These are phyloP conservation scores for Oryzias curvinotus DNA, from an alignment of 2,113 vertebrate genomes.

Conservation along the genomic window DNA sequence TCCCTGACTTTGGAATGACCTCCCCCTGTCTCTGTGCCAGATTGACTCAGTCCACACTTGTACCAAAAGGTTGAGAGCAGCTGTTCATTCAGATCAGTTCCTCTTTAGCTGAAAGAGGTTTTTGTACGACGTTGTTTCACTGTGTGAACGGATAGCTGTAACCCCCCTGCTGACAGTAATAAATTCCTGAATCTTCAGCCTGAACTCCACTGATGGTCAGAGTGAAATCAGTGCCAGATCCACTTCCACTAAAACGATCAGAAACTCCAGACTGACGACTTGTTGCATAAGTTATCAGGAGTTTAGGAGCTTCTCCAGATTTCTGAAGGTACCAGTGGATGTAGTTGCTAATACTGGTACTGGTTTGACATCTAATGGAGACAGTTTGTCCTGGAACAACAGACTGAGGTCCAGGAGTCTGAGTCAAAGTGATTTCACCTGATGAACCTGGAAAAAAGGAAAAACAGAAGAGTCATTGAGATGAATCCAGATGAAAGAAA, in stretches of 20 bases:
- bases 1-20: too few species aligned
- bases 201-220: conserved; percentile 38
- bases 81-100: too few species aligned
- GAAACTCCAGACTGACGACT: background rate
- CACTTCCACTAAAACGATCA: conserved; percentile 19
- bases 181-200: conserved; percentile 5
- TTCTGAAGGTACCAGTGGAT: conserved; percentile 24
- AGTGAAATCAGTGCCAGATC: conserved; percentile 25
- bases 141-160: too few species aligned
- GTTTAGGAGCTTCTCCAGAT: conserved; percentile 12
- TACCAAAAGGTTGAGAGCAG: too few species aligned
- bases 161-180: conserved; percentile 4
- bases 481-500: background rate
- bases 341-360: background rate
- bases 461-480: too few species aligned
- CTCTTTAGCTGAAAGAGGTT: background rate
- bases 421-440: conserved; percentile 15
- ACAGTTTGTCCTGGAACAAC: conserved; percentile 7
- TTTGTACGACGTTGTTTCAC: too few species aligned
- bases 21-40: accelerated
- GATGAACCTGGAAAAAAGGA: conserved; percentile 17
- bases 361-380: conserved; percentile 18
- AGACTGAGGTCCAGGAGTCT: conserved; percentile 14
- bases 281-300: background rate
- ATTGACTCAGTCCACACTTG: too few species aligned